Conservation (phyloP, 1,140 invertebrate species). For the Harlomillsia oculata region DNA sequence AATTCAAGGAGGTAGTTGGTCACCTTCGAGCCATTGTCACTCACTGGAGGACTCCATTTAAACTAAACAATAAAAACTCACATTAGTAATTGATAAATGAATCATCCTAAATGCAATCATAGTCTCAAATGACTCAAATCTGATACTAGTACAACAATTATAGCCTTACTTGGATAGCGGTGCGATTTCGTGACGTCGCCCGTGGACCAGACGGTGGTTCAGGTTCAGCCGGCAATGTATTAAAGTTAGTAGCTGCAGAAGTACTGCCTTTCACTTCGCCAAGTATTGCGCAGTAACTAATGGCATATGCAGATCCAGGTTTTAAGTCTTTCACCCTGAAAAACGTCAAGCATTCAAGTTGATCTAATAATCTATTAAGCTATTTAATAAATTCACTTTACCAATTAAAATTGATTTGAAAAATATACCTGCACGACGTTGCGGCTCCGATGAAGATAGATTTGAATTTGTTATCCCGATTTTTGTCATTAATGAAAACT, state of each 20-base stretch:
- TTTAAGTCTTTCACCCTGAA: constrained; percentile 63
- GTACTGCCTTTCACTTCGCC: constrained; percentile 43
- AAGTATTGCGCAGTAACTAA: constrained; percentile 51
- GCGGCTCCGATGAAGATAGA: constrained; percentile 62
- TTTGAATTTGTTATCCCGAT: constrained; percentile 64
- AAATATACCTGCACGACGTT: constrained; percentile 51
- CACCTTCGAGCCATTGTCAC: constrained; percentile 69
- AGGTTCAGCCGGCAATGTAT: constrained; percentile 57
- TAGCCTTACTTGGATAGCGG: constrained; percentile 42
- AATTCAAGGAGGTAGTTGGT: constrained; percentile 66
- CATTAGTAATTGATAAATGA: constrained; percentile 34
- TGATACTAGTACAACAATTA: neutral
- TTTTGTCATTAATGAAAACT: constrained; percentile 63
- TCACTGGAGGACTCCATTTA: constrained; percentile 53
- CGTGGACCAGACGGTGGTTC: constrained; percentile 50
- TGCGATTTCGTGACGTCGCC: constrained; percentile 48
- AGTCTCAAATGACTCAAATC: neutral
- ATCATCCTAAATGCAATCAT: neutral
- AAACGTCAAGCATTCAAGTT: neutral
- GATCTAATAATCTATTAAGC: neutral
- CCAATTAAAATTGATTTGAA: neutral
- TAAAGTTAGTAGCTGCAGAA: constrained; percentile 47
- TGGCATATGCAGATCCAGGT: constrained; percentile 68
- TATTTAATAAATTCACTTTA: constrained; percentile 3
- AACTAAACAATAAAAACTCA: constrained; percentile 40